These are phyloP conservation scores for Calcarius ornatus DNA, from an alignment of 2,113 vertebrate genomes.

Conservation along the genomic window DNA sequence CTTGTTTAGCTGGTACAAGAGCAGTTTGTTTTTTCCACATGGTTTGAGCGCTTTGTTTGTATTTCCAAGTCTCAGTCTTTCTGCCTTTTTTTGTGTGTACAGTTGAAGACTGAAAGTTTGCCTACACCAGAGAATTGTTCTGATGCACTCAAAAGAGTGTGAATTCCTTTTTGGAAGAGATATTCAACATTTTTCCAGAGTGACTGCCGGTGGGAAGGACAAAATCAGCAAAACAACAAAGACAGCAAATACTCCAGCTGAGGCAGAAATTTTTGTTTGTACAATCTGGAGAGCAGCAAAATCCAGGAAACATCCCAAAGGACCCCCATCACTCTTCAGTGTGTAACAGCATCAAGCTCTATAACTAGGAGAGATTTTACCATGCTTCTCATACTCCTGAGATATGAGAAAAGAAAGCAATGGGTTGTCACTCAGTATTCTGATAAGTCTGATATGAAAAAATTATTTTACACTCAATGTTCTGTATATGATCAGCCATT, in stretches of 20 bases:
- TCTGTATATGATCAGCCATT: background rate
- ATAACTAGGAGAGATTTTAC: background rate
- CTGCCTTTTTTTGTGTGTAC: background rate
- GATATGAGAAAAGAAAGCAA: background rate
- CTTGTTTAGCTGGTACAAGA: conserved; percentile 30
- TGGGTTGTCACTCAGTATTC: background rate
- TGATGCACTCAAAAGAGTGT: background rate
- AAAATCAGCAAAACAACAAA: conserved; percentile 4
- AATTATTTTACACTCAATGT: background rate
- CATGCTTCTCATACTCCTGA: background rate
- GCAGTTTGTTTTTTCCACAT: conserved; percentile 13
- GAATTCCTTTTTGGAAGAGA: conserved; percentile 25
- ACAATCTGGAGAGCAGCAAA: background rate
- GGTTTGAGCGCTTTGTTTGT: background rate
- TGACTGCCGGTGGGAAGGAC: background rate
- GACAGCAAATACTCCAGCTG: background rate
- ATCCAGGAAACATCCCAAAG: background rate
- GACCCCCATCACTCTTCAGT: background rate
- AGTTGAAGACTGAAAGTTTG: background rate
- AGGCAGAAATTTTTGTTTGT: conserved; percentile 22
- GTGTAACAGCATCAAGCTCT: background rate
- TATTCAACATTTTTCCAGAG: background rate
- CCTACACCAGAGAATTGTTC: conserved; percentile 30
- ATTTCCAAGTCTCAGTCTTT: background rate
- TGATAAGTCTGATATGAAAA: background rate